phyloP scores from a whole-genome alignment of 1,140 invertebrate species.

The Trypoxylus dichotomus region DNA sequence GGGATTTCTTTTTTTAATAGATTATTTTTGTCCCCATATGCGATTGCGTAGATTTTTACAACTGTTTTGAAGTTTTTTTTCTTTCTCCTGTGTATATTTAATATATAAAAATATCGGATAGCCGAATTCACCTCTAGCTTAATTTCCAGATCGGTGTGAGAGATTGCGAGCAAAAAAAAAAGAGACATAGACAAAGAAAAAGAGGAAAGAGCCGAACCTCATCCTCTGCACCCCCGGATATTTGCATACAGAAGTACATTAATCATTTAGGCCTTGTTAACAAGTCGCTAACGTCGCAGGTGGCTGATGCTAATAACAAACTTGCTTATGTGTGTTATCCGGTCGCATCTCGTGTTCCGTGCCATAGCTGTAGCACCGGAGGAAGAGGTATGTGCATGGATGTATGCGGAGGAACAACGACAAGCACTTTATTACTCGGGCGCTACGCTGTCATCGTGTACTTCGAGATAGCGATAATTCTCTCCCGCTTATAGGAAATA shows the following conservation, averaged over 20 bases:
- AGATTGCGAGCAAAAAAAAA: too few relatives aligned
- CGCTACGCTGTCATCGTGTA: not conserved
- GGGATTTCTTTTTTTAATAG: too few relatives aligned
- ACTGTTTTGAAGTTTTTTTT: too few relatives aligned
- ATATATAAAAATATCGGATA: too few relatives aligned
- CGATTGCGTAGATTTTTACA: too few relatives aligned
- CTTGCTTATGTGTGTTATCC: conserved; percentile 26
- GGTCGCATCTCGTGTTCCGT: not conserved
- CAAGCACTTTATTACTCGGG: conserved; percentile 1
- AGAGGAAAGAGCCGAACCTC: not conserved
- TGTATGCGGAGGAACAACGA: not conserved
- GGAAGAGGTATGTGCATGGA: not conserved
- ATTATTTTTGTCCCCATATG: too few relatives aligned
- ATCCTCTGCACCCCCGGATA: conserved; percentile 7
- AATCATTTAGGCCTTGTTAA: conserved; percentile 32
- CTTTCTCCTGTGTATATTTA: too few relatives aligned
- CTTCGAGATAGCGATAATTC: not conserved
- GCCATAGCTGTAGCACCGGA: not conserved
- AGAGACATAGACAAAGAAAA: too few relatives aligned
- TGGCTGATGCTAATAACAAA: conserved; percentile 31
- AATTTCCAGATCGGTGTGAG: too few relatives aligned
- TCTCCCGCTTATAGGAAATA: not conserved
- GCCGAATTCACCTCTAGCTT: too few relatives aligned
- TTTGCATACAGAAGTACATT: conserved; percentile 33
- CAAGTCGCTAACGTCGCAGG: conserved; percentile 33